Conservation (phyloP, 2,797 vertebrate genomes). For the Bucorvus abyssinicus region DNA sequence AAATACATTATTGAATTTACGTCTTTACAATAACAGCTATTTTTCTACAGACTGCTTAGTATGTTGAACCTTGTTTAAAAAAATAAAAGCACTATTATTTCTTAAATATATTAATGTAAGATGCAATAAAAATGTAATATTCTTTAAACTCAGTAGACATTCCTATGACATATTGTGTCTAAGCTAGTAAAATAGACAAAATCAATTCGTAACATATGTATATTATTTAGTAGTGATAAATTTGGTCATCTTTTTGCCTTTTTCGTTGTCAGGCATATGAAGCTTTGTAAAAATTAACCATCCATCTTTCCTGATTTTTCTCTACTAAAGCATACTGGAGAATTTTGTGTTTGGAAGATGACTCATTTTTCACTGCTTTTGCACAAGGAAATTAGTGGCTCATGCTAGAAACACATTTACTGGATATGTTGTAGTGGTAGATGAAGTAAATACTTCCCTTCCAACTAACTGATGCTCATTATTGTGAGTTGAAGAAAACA, state of each 20-base stretch:
- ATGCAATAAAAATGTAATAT: background rate
- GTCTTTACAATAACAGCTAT: background rate
- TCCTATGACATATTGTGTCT: too few relatives aligned
- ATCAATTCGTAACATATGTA: background rate
- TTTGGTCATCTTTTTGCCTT: background rate
- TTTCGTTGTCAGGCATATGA: background rate
- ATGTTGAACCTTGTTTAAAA: background rate
- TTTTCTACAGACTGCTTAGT: background rate
- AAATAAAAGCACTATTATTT: background rate
- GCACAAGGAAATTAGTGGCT: background rate
- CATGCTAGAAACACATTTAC: background rate
- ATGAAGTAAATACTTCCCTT: background rate
- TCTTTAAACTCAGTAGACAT: background rate
- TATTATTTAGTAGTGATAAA: background rate
- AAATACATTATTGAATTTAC: background rate
- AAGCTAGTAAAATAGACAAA: background rate
- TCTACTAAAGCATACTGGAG: background rate
- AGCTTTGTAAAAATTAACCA: background rate
- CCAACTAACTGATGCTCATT: accelerated
- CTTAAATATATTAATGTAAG: background rate
- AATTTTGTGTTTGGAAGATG: background rate
- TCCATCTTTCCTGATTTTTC: background rate
- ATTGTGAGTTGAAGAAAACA: background rate
- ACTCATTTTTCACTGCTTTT: background rate
- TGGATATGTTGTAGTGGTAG: background rate